Evolutionary conservation across 2,888 invertebrate species (phyloP).

Genomic region (Thecocarcelia acutangulata): DNA sequence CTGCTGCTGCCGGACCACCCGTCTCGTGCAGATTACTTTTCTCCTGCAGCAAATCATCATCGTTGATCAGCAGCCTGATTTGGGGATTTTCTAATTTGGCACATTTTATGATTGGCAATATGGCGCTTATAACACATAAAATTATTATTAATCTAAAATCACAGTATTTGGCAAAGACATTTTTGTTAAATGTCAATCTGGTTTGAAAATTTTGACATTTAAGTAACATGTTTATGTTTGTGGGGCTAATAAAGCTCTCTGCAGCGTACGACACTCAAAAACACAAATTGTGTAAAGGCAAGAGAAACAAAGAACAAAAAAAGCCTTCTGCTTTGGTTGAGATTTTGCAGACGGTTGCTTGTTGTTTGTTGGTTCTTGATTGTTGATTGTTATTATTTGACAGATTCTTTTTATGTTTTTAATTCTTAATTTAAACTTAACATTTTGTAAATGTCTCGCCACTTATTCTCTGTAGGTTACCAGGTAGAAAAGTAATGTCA

Average conservation of each 20-base stretch:
- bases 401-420: constrained; percentile 12
- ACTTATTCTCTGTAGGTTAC: constrained; percentile 52
- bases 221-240: constrained; percentile 63
- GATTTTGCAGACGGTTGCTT: not conserved
- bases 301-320: too few relatives aligned
- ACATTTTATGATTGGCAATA: constrained; percentile 68
- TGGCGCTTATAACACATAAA: constrained; percentile 58
- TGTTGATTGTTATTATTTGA: constrained; percentile 21
- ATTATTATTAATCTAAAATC: constrained; percentile 68
- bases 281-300: not conserved
- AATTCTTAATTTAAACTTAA: constrained; percentile 56
- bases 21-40: constrained; percentile 61
- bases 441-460: constrained; percentile 47
- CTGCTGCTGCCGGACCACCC: constrained; percentile 2
- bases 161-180: constrained; percentile 61
- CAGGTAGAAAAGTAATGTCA: constrained; percentile 46
- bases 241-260: constrained; percentile 16
- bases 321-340: constrained; percentile 10
- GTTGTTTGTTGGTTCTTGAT: constrained; percentile 3
- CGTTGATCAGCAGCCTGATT: constrained; percentile 72
- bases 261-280: not conserved
- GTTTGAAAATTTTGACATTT: constrained; percentile 63
- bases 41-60: constrained; percentile 71
- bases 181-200: constrained; percentile 63
- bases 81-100: constrained; percentile 73